Base-by-base conservation (phyloP, 2,888 invertebrate genomes). In the Auanema sp. region DNA sequence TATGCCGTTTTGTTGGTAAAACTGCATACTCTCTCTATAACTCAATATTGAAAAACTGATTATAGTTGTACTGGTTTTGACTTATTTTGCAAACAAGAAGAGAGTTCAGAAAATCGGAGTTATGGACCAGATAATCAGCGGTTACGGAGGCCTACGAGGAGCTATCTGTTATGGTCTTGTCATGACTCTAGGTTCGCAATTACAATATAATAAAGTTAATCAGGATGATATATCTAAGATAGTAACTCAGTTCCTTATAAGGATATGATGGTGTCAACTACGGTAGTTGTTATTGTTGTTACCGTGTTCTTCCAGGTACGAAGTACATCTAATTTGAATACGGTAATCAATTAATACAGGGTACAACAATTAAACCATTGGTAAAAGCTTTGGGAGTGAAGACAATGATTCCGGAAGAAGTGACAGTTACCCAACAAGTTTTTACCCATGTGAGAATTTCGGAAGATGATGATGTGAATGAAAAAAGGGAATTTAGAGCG, bases 211-310 rank as follows among this genome's bases (percentile, higher is more conserved):
- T 33, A 33, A 8, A 33, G 33, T 8, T 33, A 33, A 18, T 16
- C 18, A 18, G 12, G 6, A 21, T 11, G 11, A n/a, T 23, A 44
- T 24, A 24, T 52, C 64, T 47, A 50, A 69, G 74, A 70, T 53
- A 52, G 52, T 5, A 88, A 89, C 63, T 88, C 91, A 71, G 91
- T 96, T 62, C 90, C 90, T 66, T 88, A 91, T 59, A 93, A 94
- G 84, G 91, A 91, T n/a, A 93, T 96, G 91, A 94, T 96, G 85
- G 91, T 95, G 73, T 96, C 97, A 23, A 93, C 97, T 1, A 96
- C 96, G 1, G 92, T 97, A 81, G 91, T 94, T 55, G 93, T 97
- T 72, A 92, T 98, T 79, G 93, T 96, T 85, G 96, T 96, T 87
- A 97, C 98, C 2, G 96, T 97, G n/a, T 96, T 98, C 86, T 88